These are phyloP conservation scores for Xylota sylvarum DNA, from an alignment of 2,888 invertebrate species.

Conservation along the genomic window DNA sequence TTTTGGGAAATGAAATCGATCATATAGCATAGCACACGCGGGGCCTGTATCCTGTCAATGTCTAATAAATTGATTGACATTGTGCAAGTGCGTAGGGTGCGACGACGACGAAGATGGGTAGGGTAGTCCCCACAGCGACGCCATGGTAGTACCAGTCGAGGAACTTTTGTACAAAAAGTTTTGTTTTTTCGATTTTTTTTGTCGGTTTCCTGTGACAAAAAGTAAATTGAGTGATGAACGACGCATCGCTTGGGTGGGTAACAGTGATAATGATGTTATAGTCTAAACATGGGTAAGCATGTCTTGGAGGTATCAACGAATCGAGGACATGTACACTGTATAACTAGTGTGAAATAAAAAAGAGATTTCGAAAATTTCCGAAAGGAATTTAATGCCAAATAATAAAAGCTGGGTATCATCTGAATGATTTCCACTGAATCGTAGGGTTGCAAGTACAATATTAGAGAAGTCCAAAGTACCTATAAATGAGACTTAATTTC, in stretches of 20 bases:
- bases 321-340: background rate
- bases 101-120: background rate
- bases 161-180: conserved; percentile 10
- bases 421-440: too few relatives aligned
- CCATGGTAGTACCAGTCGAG: conserved; percentile 53
- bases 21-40: conserved; percentile 56
- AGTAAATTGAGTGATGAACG: conserved; percentile 52
- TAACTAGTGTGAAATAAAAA: background rate
- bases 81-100: conserved; percentile 55
- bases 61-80: conserved; percentile 75
- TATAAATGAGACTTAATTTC: too few relatives aligned
- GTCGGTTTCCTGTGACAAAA: conserved; percentile 9
- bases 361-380: too few relatives aligned
- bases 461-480: too few relatives aligned
- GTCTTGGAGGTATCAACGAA: background rate
- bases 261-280: conserved; percentile 61
- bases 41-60: conserved; percentile 67
- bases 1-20: conserved; percentile 57
- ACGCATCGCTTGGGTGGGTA: conserved; percentile 50
- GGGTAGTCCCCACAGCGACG: conserved; percentile 20
- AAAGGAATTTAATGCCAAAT: too few relatives aligned
- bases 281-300: conserved; percentile 6
- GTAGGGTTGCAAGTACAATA: too few relatives aligned
- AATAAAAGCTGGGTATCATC: too few relatives aligned
- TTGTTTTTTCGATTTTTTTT: conserved; percentile 24